Evolutionary conservation across 2,888 invertebrate species (phyloP).

Genomic region (Caenorhabditis auriculariae): DNA sequence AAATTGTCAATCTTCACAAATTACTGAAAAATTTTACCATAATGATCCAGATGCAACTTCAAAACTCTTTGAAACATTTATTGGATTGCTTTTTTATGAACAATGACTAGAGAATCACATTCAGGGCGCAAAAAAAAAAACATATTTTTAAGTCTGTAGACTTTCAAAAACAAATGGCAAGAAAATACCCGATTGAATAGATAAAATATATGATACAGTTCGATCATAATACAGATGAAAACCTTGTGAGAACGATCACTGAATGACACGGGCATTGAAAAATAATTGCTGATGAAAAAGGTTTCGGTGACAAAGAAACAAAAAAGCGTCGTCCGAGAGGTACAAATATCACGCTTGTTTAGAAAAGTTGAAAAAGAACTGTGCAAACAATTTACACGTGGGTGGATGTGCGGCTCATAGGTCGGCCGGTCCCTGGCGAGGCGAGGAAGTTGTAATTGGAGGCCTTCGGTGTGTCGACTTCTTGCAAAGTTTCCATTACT

Average conservation of each 20-base stretch:
- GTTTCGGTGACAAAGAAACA: constrained; percentile 8
- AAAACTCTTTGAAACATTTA: too few species aligned
- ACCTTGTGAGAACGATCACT: constrained; percentile 8
- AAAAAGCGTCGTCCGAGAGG: too few species aligned
- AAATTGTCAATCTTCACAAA: too few species aligned
- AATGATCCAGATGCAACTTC: too few species aligned
- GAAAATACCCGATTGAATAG: not conserved
- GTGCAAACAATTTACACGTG: constrained; percentile 47
- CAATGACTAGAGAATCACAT: too few species aligned
- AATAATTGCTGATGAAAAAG: constrained; percentile 3
- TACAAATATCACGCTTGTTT: too few species aligned
- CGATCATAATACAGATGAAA: constrained; percentile 1
- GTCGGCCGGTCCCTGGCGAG: constrained; percentile 29
- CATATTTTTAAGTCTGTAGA: too few species aligned
- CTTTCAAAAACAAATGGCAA: too few species aligned
- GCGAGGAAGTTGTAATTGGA: constrained; percentile 42
- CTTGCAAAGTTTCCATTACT: constrained; percentile 43
- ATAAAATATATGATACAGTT: not conserved
- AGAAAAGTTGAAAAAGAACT: too few species aligned
- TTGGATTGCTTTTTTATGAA: too few species aligned
- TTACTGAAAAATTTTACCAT: too few species aligned
- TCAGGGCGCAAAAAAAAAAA: too few species aligned
- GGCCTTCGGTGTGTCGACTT: constrained; percentile 46
- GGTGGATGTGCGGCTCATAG: constrained; percentile 53
- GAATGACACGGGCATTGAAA: not conserved